Evolutionary conservation across 2,797 vertebrate genomes (phyloP).

Genomic region (Jordanella pulchra): DNA sequence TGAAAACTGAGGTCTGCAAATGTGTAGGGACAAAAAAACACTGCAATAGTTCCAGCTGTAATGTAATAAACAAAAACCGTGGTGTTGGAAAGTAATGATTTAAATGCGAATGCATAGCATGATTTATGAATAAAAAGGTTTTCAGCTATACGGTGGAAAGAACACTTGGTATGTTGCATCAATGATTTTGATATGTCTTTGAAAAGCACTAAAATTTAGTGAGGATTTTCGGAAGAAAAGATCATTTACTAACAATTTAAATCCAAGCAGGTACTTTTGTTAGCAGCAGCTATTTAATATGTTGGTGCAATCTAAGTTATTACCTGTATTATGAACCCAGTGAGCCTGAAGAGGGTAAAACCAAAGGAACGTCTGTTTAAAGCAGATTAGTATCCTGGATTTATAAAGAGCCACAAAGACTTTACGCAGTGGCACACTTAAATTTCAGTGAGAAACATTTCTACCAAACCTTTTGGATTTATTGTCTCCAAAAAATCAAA

Average conservation of each 20-base stretch:
- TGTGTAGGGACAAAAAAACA: too few relatives aligned
- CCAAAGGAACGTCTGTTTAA: conserved; percentile 60
- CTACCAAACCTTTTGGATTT: conserved; percentile 9
- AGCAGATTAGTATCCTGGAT: conserved; percentile 50
- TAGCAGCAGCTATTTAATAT: conserved; percentile 53
- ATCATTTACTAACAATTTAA: conserved; percentile 24
- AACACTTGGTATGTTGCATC: too few relatives aligned
- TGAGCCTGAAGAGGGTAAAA: conserved; percentile 56
- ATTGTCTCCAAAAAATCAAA: neutral
- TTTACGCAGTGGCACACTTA: neutral
- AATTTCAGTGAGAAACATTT: conserved; percentile 15
- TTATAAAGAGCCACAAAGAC: conserved; percentile 42
- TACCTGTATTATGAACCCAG: conserved; percentile 62
- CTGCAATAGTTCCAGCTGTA: neutral
- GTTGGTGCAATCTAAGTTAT: conserved; percentile 58
- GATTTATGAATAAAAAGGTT: neutral
- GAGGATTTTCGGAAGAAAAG: conserved; percentile 5
- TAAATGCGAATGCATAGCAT: neutral
- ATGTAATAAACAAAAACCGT: neutral
- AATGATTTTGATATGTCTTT: neutral
- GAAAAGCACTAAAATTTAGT: neutral
- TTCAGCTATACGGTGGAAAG: neutral
- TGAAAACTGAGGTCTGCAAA: neutral
- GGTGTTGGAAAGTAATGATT: neutral
- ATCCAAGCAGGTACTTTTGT: conserved; percentile 34